These are phyloP conservation scores for Octopus sinensis DNA, from an alignment of 1,140 invertebrate species.

Conservation along the genomic window DNA sequence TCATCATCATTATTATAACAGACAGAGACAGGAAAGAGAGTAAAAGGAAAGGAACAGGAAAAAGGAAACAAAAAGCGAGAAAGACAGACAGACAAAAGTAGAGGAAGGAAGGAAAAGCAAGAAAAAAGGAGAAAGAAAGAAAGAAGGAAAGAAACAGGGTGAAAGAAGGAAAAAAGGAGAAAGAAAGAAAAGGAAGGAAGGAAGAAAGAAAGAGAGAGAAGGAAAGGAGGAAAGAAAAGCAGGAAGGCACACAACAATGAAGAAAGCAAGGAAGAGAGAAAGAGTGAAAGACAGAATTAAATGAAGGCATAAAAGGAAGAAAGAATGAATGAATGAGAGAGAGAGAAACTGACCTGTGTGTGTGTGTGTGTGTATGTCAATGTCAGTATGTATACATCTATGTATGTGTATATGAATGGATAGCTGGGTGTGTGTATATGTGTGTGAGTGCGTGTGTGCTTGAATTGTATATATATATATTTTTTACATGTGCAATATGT, in stretches of 20 bases:
- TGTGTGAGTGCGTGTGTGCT: neutral
- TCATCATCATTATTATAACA: neutral
- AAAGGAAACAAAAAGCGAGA: neutral
- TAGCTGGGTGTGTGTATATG: neutral
- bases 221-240: conserved; percentile 8
- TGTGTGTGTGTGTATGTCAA: neutral
- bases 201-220: conserved; percentile 12
- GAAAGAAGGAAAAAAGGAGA: neutral
- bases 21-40: neutral
- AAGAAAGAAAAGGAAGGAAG: neutral
- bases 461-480: neutral
- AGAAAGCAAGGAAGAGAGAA: neutral
- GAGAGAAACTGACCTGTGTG: neutral
- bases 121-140: neutral
- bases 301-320: neutral
- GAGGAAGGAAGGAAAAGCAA: neutral
- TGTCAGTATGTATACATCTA: neutral
- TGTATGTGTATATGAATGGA: neutral
- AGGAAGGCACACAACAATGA: neutral
- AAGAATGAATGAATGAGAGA: neutral
- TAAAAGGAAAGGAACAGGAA: neutral
- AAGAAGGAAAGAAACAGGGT: neutral
- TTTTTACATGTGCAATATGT: neutral
- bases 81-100: neutral
- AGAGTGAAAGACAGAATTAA: neutral